A percentile compares a stretch with the other conserved stretches of the same genome.
Evolutionary conservation across 2,888 invertebrate species (phyloP).

Genomic region (Syrista parreyssii): DNA sequence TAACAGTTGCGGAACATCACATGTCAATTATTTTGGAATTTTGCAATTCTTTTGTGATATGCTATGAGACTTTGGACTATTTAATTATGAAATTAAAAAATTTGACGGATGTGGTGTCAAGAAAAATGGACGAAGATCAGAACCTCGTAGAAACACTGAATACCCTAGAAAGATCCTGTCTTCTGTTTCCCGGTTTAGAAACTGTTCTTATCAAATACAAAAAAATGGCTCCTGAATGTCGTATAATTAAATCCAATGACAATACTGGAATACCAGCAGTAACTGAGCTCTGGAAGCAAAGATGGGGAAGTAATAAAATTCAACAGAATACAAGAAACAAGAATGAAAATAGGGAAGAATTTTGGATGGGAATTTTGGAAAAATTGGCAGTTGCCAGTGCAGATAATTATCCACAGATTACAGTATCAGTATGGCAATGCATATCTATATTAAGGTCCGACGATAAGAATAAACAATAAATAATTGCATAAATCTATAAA

Average conservation of each 20-base stretch:
- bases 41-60: constrained; percentile 29
- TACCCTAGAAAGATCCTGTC: constrained; percentile 9
- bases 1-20: constrained; percentile 23
- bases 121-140: not conserved
- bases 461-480: too few species aligned
- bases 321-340: not conserved
- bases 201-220: constrained; percentile 12
- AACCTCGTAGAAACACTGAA: not conserved
- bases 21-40: constrained; percentile 33
- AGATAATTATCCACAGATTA: constrained; percentile 11
- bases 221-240: not conserved
- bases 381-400: constrained; percentile 9
- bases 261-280: constrained; percentile 5
- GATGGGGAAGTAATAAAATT: constrained; percentile 1
- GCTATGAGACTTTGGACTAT: constrained; percentile 16
- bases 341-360: not conserved
- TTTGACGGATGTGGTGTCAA: not conserved
- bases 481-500: too few species aligned
- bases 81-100: constrained; percentile 6
- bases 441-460: constrained; percentile 5
- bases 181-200: constrained; percentile 15
- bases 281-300: constrained; percentile 13
- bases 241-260: not conserved
- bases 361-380: constrained; percentile 13
- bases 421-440: constrained; percentile 16